Evolutionary conservation across 2,888 invertebrate genomes (phyloP).

Genomic region (Drosophila emarginata): DNA sequence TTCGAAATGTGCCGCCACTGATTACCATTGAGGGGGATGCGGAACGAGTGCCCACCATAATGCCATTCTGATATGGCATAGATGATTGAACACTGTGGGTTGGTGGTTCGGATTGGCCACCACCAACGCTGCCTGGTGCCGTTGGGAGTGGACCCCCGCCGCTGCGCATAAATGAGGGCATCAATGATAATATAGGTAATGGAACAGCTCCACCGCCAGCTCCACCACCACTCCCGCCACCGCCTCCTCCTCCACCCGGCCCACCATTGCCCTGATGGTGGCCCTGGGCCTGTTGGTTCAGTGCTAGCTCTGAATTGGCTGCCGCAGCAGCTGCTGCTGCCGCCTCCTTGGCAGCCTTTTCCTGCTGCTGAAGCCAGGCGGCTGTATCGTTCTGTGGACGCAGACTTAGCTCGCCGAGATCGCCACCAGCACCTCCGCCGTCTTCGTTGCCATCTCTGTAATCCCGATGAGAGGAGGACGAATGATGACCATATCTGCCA

Average conservation of each 20-base stretch:
- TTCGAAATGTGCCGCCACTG: slow-evolving; percentile 66
- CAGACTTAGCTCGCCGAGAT: slow-evolving; percentile 77
- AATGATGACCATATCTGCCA: slow-evolving; percentile 42
- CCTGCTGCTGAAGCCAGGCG: slow-evolving; percentile 80
- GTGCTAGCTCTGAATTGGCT: slow-evolving; percentile 63
- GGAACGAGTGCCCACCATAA: slow-evolving; percentile 46
- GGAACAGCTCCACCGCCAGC: slow-evolving; percentile 83
- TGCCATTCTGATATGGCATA: slow-evolving; percentile 76
- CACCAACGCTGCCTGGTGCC: slow-evolving; percentile 48
- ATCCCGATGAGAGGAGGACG: slow-evolving; percentile 53
- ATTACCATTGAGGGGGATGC: slow-evolving; percentile 60
- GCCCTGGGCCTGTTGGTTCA: slow-evolving; percentile 83
- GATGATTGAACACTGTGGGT: slow-evolving; percentile 41
- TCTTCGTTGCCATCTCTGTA: slow-evolving; percentile 82
- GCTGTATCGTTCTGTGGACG: slow-evolving; percentile 82
- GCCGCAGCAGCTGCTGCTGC: slow-evolving; percentile 46
- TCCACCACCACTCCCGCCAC: slow-evolving; percentile 48
- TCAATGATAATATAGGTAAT: slow-evolving; percentile 88
- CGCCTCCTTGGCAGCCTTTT: slow-evolving; percentile 82
- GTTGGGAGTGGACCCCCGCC: slow-evolving; percentile 70
- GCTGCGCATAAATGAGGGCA: slow-evolving; percentile 88
- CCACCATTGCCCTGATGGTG: slow-evolving; percentile 78
- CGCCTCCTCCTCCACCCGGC: slow-evolving; percentile 15
- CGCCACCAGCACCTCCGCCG: slow-evolving; percentile 58
- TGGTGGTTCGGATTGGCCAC: slow-evolving; percentile 36